Evolutionary conservation across 2,113 vertebrate species (phyloP).

Genomic region (Serilophus lunatus): DNA sequence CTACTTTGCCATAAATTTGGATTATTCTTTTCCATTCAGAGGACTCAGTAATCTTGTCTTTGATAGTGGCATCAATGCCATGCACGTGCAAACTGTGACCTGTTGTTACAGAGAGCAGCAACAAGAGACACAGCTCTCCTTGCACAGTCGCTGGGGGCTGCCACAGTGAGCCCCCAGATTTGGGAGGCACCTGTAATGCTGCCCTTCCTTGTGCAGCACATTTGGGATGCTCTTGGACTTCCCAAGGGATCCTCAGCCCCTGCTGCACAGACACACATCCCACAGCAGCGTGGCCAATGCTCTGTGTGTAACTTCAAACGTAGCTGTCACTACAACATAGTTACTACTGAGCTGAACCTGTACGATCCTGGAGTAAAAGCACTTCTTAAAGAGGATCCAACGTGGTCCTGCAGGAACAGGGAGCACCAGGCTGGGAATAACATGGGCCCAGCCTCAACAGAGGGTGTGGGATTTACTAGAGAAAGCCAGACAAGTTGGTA

Average conservation of each 20-base stretch:
- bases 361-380: not conserved
- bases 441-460: not conserved
- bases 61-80: not conserved
- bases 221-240: not conserved
- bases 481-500: not conserved
- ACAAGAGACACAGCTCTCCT: not conserved
- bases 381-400: not conserved
- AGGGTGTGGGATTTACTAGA: not conserved
- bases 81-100: not conserved
- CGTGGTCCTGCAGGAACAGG: not conserved
- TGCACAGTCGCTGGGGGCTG: not conserved
- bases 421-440: not conserved
- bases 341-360: not conserved
- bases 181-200: not conserved
- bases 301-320: accelerated
- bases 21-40: not conserved
- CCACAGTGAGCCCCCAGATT: accelerated
- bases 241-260: not conserved
- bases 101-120: not conserved
- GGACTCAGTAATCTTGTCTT: not conserved
- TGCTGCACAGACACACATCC: not conserved
- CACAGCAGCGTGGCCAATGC: not conserved
- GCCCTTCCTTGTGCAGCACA: not conserved
- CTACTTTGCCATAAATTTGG: not conserved
- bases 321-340: not conserved